A percentile compares a stretch with the other conserved stretches of the same genome.
Evolutionary conservation across 2,888 invertebrate species (phyloP).

Genomic region (Coenonympha glycerion): DNA sequence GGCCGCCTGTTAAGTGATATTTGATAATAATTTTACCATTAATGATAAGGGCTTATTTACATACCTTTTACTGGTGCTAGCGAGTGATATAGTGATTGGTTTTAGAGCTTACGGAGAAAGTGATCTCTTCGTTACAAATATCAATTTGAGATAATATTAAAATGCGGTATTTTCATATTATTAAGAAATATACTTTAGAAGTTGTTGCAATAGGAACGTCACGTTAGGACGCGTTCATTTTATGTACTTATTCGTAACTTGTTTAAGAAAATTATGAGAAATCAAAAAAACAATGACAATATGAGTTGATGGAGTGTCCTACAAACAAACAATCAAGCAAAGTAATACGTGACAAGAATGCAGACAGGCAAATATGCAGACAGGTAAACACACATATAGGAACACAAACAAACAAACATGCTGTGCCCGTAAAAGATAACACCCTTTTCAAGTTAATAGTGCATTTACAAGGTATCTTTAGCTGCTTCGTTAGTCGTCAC

Average conservation of each 20-base stretch:
- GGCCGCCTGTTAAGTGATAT: constrained; percentile 42
- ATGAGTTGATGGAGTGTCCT: too few relatives aligned
- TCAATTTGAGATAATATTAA: background rate
- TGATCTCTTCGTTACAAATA: constrained; percentile 1
- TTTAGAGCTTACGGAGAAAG: constrained; percentile 19
- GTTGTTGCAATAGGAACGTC: background rate
- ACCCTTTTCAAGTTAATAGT: too few relatives aligned
- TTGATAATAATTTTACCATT: constrained; percentile 34
- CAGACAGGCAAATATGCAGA: too few relatives aligned
- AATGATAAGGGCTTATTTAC: constrained; percentile 22
- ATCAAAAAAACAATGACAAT: too few relatives aligned
- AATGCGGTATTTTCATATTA: background rate
- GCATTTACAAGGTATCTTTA: too few relatives aligned
- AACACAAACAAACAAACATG: too few relatives aligned
- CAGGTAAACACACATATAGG: too few relatives aligned
- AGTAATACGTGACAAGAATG: too few relatives aligned
- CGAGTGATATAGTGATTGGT: constrained; percentile 5
- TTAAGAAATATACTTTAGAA: background rate
- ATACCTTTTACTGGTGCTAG: constrained; percentile 17
- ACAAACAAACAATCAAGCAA: too few relatives aligned
- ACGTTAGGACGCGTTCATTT: background rate
- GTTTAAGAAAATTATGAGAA: background rate
- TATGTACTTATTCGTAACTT: background rate
- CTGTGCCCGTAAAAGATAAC: too few relatives aligned
- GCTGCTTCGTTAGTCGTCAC: too few relatives aligned